These are phyloP conservation scores for Casuarius casuarius DNA, from an alignment of 2,113 vertebrate species.

Conservation along the genomic window DNA sequence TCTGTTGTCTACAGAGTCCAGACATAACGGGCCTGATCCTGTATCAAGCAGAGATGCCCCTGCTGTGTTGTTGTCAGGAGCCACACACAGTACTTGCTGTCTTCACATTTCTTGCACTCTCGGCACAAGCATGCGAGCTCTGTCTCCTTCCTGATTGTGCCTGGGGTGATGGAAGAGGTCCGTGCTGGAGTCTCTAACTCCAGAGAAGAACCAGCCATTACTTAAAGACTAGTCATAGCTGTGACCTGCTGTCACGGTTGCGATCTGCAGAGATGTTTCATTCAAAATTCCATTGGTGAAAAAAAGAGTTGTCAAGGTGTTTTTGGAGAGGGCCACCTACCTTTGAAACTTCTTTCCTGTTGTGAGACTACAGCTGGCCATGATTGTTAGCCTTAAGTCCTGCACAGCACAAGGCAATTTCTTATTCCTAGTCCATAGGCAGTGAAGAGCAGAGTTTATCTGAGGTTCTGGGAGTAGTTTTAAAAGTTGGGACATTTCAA, in stretches of 20 bases:
- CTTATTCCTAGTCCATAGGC: background rate
- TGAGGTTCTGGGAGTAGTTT: background rate
- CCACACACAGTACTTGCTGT: background rate
- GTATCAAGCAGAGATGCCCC: background rate
- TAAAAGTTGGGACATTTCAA: background rate
- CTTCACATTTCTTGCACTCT: background rate
- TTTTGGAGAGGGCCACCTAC: background rate
- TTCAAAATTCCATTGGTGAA: background rate
- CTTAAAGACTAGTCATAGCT: background rate
- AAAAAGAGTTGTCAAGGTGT: background rate
- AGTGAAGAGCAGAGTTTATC: background rate
- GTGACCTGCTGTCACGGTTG: background rate
- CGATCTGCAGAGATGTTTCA: background rate
- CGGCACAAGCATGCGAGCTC: background rate
- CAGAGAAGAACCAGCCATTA: background rate
- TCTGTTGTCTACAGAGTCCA: background rate
- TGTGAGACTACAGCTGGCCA: background rate
- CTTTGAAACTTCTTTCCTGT: background rate
- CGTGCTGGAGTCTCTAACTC: rapidly evolving
- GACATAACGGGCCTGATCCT: background rate
- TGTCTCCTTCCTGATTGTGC: background rate
- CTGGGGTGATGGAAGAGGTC: background rate
- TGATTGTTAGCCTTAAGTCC: background rate
- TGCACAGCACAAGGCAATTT: background rate
- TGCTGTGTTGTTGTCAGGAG: background rate